Percentiles rank a stretch among this genome's conserved stretches.
Evolutionary conservation across 2,113 vertebrate species (phyloP).

Genomic region (Pituophis catenifer): DNA sequence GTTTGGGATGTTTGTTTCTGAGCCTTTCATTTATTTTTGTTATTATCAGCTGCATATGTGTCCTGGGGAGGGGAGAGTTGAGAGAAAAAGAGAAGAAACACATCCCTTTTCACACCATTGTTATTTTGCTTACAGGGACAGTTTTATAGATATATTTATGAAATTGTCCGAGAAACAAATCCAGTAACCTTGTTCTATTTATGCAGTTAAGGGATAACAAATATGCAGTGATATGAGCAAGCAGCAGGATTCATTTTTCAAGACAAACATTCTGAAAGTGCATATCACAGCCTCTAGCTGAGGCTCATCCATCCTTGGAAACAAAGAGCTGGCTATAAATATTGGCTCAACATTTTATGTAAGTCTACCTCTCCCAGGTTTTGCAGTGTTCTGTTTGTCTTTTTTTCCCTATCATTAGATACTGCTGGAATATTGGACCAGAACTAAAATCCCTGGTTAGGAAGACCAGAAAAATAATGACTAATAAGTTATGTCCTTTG

Average conservation of each 20-base stretch:
- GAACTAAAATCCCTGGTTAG: background rate
- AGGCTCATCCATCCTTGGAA: accelerated
- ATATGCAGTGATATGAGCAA: background rate
- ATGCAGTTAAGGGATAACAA: conserved; percentile 12
- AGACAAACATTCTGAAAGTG: background rate
- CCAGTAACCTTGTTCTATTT: conserved; percentile 27
- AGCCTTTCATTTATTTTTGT: conserved; percentile 57
- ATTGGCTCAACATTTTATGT: background rate
- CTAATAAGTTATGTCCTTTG: background rate
- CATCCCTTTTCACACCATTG: conserved; percentile 39
- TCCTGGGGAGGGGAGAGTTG: background rate
- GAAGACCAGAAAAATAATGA: background rate
- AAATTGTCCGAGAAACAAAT: conserved; percentile 34
- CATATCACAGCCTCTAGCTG: accelerated
- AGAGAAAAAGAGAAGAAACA: background rate
- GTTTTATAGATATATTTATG: conserved; percentile 34
- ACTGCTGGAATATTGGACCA: background rate
- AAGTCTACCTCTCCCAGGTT: background rate
- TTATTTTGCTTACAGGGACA: conserved; percentile 60
- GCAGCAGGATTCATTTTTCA: background rate
- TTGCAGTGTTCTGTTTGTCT: background rate
- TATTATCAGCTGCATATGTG: conserved; percentile 61
- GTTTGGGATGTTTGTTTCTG: conserved; percentile 45
- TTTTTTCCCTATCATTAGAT: background rate
- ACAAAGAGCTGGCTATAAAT: accelerated